Conservation (phyloP, 2,113 vertebrate genomes). For the Oryzias woworae region DNA sequence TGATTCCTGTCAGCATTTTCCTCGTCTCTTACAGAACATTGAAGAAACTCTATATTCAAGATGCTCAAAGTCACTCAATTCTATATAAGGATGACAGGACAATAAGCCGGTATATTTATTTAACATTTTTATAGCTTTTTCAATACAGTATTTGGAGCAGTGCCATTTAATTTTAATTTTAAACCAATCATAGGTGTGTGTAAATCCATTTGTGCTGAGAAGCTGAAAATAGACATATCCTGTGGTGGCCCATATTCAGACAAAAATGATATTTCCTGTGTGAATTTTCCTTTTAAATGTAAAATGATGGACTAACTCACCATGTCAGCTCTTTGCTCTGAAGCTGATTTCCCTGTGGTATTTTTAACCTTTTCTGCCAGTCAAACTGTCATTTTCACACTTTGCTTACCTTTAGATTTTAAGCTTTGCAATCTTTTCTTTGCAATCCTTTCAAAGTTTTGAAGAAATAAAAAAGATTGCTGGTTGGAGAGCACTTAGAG, state of each 20-base stretch:
- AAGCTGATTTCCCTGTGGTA: constrained; percentile 17
- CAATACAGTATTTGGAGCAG: too few species aligned
- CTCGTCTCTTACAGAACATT: too few species aligned
- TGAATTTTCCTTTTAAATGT: not conserved
- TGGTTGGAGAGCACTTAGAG: constrained; percentile 22
- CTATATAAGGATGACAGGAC: too few species aligned
- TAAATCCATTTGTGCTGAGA: not conserved
- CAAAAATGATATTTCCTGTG: not conserved
- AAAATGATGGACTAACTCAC: constrained; percentile 12
- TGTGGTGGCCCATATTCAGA: not conserved
- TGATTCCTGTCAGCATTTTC: too few species aligned
- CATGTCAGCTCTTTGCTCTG: constrained; percentile 2
- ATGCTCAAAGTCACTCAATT: too few species aligned
- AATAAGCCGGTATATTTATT: too few species aligned
- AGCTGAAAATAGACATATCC: not conserved
- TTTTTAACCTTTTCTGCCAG: constrained; percentile 16
- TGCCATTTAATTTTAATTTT: too few species aligned
- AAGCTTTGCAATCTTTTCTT: not conserved
- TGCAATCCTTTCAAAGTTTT: too few species aligned
- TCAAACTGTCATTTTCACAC: constrained; percentile 15
- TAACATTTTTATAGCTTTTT: too few species aligned
- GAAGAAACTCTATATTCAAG: too few species aligned
- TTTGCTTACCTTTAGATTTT: constrained; percentile 18
- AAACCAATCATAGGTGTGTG: too few species aligned
- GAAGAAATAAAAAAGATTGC: constrained; percentile 2